Percentiles rank a stretch among this genome's conserved stretches.
phyloP scores from a whole-genome alignment of 2,888 invertebrate genomes.

The Rugalucina vietnamica region DNA sequence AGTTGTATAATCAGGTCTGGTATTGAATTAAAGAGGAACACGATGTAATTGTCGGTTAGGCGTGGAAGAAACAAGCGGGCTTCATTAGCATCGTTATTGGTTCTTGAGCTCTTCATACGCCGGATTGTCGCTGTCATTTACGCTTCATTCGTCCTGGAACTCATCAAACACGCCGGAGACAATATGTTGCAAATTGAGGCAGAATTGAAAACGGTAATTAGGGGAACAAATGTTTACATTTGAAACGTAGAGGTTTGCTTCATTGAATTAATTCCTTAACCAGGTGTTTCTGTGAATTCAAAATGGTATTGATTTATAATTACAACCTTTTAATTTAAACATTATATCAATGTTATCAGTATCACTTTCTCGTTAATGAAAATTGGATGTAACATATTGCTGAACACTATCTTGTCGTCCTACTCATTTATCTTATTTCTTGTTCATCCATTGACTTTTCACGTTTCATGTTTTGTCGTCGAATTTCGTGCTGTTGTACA shows the following conservation, averaged over 20 bases:
- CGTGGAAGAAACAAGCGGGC: constrained; percentile 43
- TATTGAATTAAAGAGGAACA: constrained; percentile 64
- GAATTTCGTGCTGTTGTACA: too few relatives aligned
- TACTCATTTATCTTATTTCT: too few relatives aligned
- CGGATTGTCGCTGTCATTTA: constrained; percentile 41
- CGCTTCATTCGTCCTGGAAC: constrained; percentile 49
- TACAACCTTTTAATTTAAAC: background rate
- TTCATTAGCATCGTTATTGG: constrained; percentile 66
- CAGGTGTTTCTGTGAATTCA: constrained; percentile 2
- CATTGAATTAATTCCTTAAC: background rate
- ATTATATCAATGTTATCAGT: background rate
- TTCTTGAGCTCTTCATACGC: constrained; percentile 51
- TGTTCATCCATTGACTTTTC: too few relatives aligned
- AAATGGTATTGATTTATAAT: constrained; percentile 10
- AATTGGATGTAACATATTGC: background rate
- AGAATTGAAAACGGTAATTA: constrained; percentile 2
- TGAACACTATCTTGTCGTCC: too few relatives aligned
- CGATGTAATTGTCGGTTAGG: constrained; percentile 60
- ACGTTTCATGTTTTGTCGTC: too few relatives aligned
- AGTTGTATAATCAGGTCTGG: constrained; percentile 63
- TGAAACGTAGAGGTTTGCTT: background rate
- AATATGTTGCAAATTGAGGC: constrained; percentile 8
- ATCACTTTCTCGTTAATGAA: background rate
- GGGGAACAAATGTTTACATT: constrained; percentile 4
- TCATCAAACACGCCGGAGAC: constrained; percentile 24